A percentile compares a stretch with the other conserved stretches of the same genome.
phyloP scores from a whole-genome alignment of 2,113 vertebrate genomes.

The Propithecus coquereli region DNA sequence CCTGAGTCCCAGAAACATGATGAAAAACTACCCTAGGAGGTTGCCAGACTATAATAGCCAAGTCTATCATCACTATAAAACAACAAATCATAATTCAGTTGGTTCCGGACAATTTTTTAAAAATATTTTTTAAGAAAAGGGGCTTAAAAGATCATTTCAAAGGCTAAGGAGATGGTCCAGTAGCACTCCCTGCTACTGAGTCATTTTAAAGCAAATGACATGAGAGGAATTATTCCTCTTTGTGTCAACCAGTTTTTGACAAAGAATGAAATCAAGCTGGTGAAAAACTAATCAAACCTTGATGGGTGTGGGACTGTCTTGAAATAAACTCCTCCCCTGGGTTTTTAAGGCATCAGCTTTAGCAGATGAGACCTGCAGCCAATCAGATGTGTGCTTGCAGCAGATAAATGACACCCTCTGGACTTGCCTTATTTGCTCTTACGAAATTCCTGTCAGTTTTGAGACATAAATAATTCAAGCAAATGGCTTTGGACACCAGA shows the following conservation, averaged over 20 bases:
- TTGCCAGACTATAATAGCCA: background rate
- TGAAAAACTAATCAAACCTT: conserved; percentile 64
- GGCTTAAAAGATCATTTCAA: conserved; percentile 21
- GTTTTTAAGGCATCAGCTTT: conserved; percentile 66
- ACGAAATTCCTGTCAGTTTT: conserved; percentile 75
- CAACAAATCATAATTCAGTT: background rate
- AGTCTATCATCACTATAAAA: background rate
- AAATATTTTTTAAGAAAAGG: conserved; percentile 32
- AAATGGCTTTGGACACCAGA: conserved; percentile 72
- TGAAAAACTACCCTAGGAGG: background rate
- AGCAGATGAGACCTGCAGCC: conserved; percentile 74
- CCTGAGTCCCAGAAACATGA: conserved; percentile 13
- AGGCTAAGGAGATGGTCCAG: background rate
- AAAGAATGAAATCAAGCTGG: conserved; percentile 43
- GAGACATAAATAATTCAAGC: conserved; percentile 79
- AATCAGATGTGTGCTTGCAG: conserved; percentile 65
- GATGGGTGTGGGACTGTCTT: conserved; percentile 48
- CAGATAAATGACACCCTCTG: conserved; percentile 66
- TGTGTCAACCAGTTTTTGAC: conserved; percentile 41
- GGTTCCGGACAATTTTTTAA: background rate
- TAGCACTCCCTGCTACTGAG: background rate
- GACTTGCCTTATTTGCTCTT: conserved; percentile 70
- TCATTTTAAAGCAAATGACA: conserved; percentile 34
- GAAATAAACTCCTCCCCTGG: conserved; percentile 71
- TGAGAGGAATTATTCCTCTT: conserved; percentile 30